These are phyloP conservation scores for Heliconius hortense DNA, from an alignment of 2,888 invertebrate genomes.

Conservation along the genomic window DNA sequence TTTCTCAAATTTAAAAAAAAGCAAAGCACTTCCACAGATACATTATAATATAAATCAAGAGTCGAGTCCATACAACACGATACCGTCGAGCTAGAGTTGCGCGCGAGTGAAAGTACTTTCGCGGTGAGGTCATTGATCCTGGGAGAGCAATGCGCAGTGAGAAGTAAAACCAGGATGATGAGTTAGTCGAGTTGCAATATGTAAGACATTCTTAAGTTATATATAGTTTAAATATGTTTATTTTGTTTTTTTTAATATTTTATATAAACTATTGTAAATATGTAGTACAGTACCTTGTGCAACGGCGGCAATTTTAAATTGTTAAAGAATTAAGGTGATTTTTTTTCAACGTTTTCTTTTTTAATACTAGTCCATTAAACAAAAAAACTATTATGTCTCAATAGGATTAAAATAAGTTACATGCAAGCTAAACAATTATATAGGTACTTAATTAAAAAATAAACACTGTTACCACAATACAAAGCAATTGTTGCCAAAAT, in stretches of 20 bases:
- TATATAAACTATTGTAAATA: too few relatives aligned
- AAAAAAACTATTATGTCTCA: too few relatives aligned
- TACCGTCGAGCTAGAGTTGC: constrained; percentile 61
- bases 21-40: constrained; percentile 2
- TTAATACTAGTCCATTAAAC: too few relatives aligned
- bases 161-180: background rate
- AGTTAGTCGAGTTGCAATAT: background rate
- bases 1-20: constrained; percentile 8
- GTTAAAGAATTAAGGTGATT: too few relatives aligned
- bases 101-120: constrained; percentile 81
- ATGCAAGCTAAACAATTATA: too few relatives aligned
- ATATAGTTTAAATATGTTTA: background rate
- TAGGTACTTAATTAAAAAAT: too few relatives aligned
- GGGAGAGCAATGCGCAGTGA: constrained; percentile 49
- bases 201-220: background rate
- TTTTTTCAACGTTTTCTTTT: too few relatives aligned
- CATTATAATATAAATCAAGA: constrained; percentile 42
- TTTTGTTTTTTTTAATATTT: background rate
- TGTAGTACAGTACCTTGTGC: too few relatives aligned
- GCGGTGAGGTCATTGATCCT: constrained; percentile 78
- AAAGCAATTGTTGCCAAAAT: too few relatives aligned
- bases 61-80: constrained; percentile 53
- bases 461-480: too few relatives aligned
- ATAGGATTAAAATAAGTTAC: too few relatives aligned
- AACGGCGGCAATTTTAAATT: too few relatives aligned